These are phyloP conservation scores for Sturmia bella DNA, from an alignment of 2,888 invertebrate genomes.

Conservation along the genomic window DNA sequence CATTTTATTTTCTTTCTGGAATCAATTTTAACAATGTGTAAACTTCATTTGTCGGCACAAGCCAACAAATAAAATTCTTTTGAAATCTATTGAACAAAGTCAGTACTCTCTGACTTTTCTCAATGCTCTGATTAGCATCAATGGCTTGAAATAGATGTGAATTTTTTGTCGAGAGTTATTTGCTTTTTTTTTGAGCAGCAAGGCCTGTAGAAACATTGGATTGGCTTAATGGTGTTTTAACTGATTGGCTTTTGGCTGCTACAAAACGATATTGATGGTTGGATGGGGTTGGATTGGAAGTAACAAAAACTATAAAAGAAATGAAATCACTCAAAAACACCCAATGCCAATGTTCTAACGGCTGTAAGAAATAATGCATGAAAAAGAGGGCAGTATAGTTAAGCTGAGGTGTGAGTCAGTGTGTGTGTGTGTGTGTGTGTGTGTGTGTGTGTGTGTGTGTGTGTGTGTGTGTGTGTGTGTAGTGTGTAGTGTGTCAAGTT, in stretches of 20 bases:
- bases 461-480: background rate
- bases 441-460: background rate
- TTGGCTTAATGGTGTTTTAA: slow-evolving; percentile 67
- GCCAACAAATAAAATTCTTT: too few relatives aligned
- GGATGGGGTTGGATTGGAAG: too few relatives aligned
- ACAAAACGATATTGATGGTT: slow-evolving; percentile 61
- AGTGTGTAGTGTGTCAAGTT: slow-evolving; percentile 41
- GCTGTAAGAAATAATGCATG: slow-evolving; percentile 21
- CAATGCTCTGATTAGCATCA: slow-evolving; percentile 57
- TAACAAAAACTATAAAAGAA: slow-evolving; percentile 39
- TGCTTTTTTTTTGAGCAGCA: background rate
- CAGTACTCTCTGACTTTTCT: too few relatives aligned
- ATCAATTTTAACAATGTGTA: slow-evolving; percentile 64
- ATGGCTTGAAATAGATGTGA: slow-evolving; percentile 24
- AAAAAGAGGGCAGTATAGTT: too few relatives aligned
- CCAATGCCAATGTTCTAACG: slow-evolving; percentile 6
- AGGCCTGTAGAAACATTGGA: slow-evolving; percentile 42
- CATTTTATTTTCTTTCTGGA: slow-evolving; percentile 22
- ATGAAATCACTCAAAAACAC: background rate
- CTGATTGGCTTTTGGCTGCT: slow-evolving; percentile 64
- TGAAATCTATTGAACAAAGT: too few relatives aligned
- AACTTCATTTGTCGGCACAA: slow-evolving; percentile 35
- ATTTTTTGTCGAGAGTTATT: background rate
- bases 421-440: background rate
- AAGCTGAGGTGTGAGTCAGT: too few relatives aligned